Base-by-base conservation (phyloP, 1,140 invertebrate species). In the Procambarus clarkii region DNA sequence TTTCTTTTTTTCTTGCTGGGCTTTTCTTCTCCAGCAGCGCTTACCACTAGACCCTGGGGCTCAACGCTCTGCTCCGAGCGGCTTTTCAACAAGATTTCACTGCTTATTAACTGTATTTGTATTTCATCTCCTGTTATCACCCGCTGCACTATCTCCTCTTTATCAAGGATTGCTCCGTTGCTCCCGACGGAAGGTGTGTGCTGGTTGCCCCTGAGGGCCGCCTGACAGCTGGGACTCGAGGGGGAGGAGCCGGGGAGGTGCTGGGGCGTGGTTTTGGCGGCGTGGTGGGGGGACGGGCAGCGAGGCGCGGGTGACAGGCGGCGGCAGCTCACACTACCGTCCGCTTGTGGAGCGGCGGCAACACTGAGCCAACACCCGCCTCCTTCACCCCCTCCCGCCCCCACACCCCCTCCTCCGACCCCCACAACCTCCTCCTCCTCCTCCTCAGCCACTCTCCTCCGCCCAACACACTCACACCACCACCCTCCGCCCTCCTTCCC, bases 71-170 rank as follows among this genome's bases (percentile, higher is more conserved):
- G 7, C 34, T 60, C n/a, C 7, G 58, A 69, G 13, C n/a, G 50
- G 18, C 85, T 87, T 45, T n/a, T 79, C 85, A 87, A 48, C 58
- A 82, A 69, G 18, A 81, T 15, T 24, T 88, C 86, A 88, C 86
- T 88, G 64, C 86, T 48, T n/a, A 88, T 88, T 77, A 88, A 50
- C 60, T 88, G 48, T 34, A 88, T 60, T 54, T 88, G 77, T 74
- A 88, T 69, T 46, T 54, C 79, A 44, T 54, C 86, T 71, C 79
- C 79, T 88, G 74, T 82, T 82, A 81, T 69, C 77, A 82, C 86
- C 69, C 79, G 77, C n/a, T 88, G 79, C 58, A 88, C 77, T 81
- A 24, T 82, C 48, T 69, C 54, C 9, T 74, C 50, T 44, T 86
- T 69, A 69, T 58, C 74, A 77, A 71, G 50, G 15, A 76, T 54